Evolutionary conservation across 2,888 invertebrate genomes (phyloP), one percentile per base, ranked within the genome.

Genomic region (Pandemis heparana): DNA sequence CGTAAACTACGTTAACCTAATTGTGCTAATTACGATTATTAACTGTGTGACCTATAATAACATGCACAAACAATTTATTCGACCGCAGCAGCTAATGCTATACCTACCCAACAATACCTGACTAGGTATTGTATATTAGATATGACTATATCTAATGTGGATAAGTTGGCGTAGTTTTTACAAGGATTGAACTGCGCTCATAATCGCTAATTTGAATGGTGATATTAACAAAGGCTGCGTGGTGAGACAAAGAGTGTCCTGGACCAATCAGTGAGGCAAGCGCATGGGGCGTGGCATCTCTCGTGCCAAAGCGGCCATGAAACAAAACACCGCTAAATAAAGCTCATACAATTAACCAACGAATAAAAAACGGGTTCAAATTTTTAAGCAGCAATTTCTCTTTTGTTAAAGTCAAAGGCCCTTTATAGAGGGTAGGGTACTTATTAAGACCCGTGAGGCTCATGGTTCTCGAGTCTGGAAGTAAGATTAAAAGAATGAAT

Each of bases 231-330:
- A 89, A 88, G 87, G 81, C 80, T 75, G 77, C 77, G 82, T 87
- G 87, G 88, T 84, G 80, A 83, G 82, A 92, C 91, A 91, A 91
- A 92, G 90, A 85, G 78, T 81, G 78, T 79, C 83, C 77, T 83
- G 84, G 80, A 85, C 93, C 93, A 94, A 94, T 93, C 92, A 85
- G 82, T 77, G 83, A 79, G 79, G 80, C 83, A 85, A 85, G 85
- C 84, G 84, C 78, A 76, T 77, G 82, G 88, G 94, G 94, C 93
- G 94, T 87, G 87, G 91, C 87, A 87, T 87, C 82, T 86, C 85
- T 87, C 84, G 82, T 86, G 87, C 89, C 86, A 85, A 88, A 86
- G 81, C 85, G 86, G 82, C 81, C 80, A 83, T 82, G 84, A 88
- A 82, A 89, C 88, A 90, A 89, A 90, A 88, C 87, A 84, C 83